Evolutionary conservation across 2,888 invertebrate genomes (phyloP), one percentile per base, ranked within the genome.

Genomic region (Lycia hirtaria): DNA sequence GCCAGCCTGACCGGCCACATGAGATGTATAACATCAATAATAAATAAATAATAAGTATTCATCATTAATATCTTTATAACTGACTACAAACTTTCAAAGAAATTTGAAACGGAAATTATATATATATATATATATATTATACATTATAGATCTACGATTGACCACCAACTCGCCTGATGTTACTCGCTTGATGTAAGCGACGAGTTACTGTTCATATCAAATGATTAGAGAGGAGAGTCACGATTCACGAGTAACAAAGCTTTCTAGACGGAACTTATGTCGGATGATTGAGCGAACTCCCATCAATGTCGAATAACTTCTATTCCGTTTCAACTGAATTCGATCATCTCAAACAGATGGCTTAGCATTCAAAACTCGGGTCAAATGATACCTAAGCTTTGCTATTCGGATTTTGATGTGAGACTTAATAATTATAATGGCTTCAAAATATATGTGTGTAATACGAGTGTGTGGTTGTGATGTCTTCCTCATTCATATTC

Each of bases 241-340:
- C 56, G 56, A 45, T 40, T 51, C 60, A 26, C 28, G 38, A 49
- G 54, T 51, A 56, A 54, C 48, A 55, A 55, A 49, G 61, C 40
- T 56, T 56, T 30, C 49, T 12, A 57, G 54, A 56, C 49, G 32
- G 35, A 48, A 56, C 47, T 35, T 44, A 54, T 38, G 17, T 57
- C 37, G 45, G 44, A 56, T 61, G 55, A 63, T 64, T 62, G 57
- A 60, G 59, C 48, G 44, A 68, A 63, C 64, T 66, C 56, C 56
- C 47, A 52, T 57, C 53, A 48, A 57, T 47, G 59, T 64, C 58
- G 56, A 64, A 66, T 65, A 65, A 64, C 64, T 65, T 62, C 56
- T 54, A 61, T 64, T 64, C 58, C 52, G 51, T 58, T 60, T 38
- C 17, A 33, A 61, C 48, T 48, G 52, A 43, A 48, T 37, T 43